Conservation (phyloP, 1,140 invertebrate genomes). For the Oedothorax gibbosus region DNA sequence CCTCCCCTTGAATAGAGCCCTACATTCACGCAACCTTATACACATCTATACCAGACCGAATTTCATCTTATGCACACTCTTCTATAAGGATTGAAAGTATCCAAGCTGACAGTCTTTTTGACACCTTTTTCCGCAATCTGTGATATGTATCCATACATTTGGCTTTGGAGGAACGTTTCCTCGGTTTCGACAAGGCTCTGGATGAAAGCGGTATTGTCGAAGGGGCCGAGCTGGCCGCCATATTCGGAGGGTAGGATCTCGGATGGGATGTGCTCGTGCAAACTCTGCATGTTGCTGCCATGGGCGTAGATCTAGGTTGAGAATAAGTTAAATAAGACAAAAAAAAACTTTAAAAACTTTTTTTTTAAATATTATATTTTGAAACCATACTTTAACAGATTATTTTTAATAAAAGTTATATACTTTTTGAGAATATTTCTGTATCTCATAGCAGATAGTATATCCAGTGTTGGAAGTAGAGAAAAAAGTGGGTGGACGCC, state of each 20-base stretch:
- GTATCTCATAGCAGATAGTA: too few relatives aligned
- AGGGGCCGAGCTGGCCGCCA: slow-evolving; percentile 73
- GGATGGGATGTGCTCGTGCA: slow-evolving; percentile 83
- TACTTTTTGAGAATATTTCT: too few relatives aligned
- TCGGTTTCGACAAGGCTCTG: slow-evolving; percentile 22
- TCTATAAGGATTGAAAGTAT: slow-evolving; percentile 49
- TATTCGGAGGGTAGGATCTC: slow-evolving; percentile 87
- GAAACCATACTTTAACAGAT: too few relatives aligned
- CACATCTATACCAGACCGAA: not conserved
- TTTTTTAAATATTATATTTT: too few relatives aligned
- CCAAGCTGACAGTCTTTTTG: slow-evolving; percentile 50
- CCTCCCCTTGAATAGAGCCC: too few relatives aligned
- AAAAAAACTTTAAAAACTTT: too few relatives aligned
- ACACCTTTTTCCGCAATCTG: slow-evolving; percentile 55
- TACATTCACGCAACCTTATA: too few relatives aligned
- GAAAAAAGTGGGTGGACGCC: too few relatives aligned
- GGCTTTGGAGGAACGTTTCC: slow-evolving; percentile 53
- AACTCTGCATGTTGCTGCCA: slow-evolving; percentile 85
- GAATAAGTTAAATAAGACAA: not conserved
- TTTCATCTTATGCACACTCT: slow-evolving; percentile 57
- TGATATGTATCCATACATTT: slow-evolving; percentile 60
- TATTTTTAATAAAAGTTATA: too few relatives aligned
- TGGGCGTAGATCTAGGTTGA: slow-evolving; percentile 78
- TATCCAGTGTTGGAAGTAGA: too few relatives aligned
- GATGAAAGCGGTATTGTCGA: slow-evolving; percentile 42